Base-by-base conservation (phyloP, 2,888 invertebrate genomes). In the Nemotelus nigrinus region DNA sequence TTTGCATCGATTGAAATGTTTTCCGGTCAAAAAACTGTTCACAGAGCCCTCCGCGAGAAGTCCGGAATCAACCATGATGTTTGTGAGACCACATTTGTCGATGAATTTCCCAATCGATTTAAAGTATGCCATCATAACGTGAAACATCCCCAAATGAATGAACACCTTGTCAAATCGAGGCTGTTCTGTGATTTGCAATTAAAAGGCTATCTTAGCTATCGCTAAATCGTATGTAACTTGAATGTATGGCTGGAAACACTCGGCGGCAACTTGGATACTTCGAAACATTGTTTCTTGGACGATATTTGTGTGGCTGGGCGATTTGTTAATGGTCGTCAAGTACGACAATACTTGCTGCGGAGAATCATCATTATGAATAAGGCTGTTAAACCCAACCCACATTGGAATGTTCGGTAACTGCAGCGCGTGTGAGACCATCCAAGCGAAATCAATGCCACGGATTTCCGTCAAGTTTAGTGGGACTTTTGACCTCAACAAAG, bases 141-240 rank as follows among this genome's bases (percentile, higher is more conserved):
- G 57, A 57, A 57, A 57, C 10, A 25, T 3, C 2, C 57, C 57
- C 8, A 57, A 57, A 10, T 57, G 5, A 8, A 57, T 57, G 25
- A 57, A 57, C 10, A 57, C 10, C 3, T 57, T 57, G 10, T 57
- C 10, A 10, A 57, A 57, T 5, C 10, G 5, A 8, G 57, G 57
- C 25, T 71, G 7, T 2, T 71, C 71, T 71, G 50, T n/a, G 6
- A 39, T 53, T 25, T 71, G 50, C 10, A 50, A 25, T 39, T 55
- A 3, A 39, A 71, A 41, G n/a, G 71, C 71, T 4, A 71, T 53
- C 39, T 83, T 83, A 8, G 83, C 83, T 47, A 84, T 85, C 1
- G 83, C 83, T 70, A 84, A 82, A 82, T 85, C 84, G 77, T 84
- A 84, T 3, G 84, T 82, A 6, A 82, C 83, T 6, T 80, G 81